Evolutionary conservation across 2,113 vertebrate genomes (phyloP), one percentile per base, ranked within the genome.

Genomic region (Genyomyrus donnyi): DNA sequence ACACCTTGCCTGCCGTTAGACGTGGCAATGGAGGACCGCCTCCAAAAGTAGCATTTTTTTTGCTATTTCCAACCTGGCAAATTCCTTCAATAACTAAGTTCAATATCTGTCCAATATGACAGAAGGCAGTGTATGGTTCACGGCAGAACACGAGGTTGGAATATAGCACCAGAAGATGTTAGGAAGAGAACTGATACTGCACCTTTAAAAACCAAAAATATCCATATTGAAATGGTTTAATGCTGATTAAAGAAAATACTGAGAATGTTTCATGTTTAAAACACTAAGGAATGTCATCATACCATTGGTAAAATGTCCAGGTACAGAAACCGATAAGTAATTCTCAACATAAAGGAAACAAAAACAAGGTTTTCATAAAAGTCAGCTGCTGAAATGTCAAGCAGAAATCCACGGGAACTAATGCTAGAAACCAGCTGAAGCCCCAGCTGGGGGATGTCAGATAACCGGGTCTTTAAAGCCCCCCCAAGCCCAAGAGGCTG

Each of bases 91-190:
- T 70, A 66, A 66, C n/a, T 27, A 27, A 31, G 62, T 31, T 70
- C n/a, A 27, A 31, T 70, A 21, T 21, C 45, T 24, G 85, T 89
- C 84, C 21, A 88, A 92, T 91, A 94, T 92, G 92, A 85, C 53
- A 31, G 58, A 87, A 94, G 95, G 94, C 94, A 92, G 87, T 90
- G 90, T 93, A 53, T 91, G 94, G 92, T 93, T 94, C 93, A 92
- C 89, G 93, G 94, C 91, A 93, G 94, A 91, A 91, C 45, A 70
- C 17, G 62, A 88, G 46, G 49, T 86, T 49, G 24, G 42, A 87
- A 88, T 90, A 92, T 91, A 94, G 93, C 93, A 93, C 93, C 93
- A 89, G 89, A 91, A 49, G 92, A 91, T 90, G 45, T 89, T 48
- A 70, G 91, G 31, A 84, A 91, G 86, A 84, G 89, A 90, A 77